Percentiles rank a stretch among this genome's conserved stretches.
Conservation (phyloP, 2,797 vertebrate genomes). For the Eleutherodactylus coqui region DNA sequence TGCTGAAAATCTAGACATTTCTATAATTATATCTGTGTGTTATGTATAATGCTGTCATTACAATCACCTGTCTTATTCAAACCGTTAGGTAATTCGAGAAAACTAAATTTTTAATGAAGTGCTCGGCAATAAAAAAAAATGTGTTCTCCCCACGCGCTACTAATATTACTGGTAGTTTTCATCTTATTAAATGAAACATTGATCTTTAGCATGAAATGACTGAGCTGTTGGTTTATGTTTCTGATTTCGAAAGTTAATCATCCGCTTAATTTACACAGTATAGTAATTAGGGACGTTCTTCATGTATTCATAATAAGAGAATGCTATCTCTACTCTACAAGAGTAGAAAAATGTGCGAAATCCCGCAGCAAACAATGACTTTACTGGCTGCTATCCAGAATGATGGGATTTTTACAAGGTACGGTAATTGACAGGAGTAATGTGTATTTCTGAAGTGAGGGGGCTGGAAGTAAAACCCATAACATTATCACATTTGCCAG, state of each 20-base stretch:
- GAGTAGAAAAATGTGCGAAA: background rate
- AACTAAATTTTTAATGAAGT: conserved; percentile 50
- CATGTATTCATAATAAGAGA: background rate
- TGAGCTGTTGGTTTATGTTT: background rate
- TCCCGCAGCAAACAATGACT: background rate
- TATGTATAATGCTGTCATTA: conserved; percentile 41
- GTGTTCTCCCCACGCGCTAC: conserved; percentile 13
- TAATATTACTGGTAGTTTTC: background rate
- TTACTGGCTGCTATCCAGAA: background rate
- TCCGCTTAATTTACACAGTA: conserved; percentile 23
- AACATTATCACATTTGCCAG: background rate
- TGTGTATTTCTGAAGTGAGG: background rate
- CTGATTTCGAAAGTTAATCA: conserved; percentile 30
- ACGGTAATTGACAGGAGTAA: background rate
- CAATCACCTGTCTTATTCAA: conserved; percentile 27
- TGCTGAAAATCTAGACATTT: conserved; percentile 41
- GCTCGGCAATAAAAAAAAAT: conserved; percentile 21
- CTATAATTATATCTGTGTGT: conserved; percentile 47
- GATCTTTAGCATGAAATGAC: conserved; percentile 11
- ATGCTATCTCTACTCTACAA: background rate
- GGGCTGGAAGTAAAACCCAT: background rate
- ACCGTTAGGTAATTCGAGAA: conserved; percentile 26
- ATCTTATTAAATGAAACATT: conserved; percentile 5
- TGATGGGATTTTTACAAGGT: background rate
- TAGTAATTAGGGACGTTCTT: background rate